phyloP scores from a whole-genome alignment of 2,797 vertebrate genomes.

The Orientallactaga sibirica region DNA sequence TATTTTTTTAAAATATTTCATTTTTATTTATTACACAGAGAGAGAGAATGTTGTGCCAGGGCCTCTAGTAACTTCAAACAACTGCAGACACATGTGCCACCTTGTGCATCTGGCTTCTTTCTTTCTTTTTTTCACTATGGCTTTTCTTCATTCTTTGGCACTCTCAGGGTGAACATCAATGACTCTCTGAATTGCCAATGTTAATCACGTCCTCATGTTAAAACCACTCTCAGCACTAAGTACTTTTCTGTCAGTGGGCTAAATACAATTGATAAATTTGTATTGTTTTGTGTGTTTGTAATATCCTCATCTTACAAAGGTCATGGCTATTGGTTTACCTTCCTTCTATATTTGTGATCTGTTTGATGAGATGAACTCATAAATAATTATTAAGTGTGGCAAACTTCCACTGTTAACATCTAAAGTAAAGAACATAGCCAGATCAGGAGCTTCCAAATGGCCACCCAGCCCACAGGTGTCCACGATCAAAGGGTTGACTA shows the following conservation, averaged over 20 bases:
- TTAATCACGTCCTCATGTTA: neutral
- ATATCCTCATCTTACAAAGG: neutral
- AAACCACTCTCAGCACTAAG: neutral
- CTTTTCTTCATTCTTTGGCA: slow-evolving; percentile 21
- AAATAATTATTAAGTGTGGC: slow-evolving; percentile 9
- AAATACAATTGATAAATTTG: neutral
- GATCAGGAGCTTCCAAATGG: neutral
- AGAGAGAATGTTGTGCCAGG: no score
- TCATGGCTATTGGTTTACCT: neutral
- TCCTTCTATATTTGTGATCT: neutral
- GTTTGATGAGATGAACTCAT: neutral
- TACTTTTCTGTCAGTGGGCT: neutral
- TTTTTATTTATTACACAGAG: no score
- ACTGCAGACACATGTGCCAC: no score
- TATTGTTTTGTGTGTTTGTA: slow-evolving; percentile 10
- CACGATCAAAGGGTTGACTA: neutral
- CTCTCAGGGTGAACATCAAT: slow-evolving; percentile 16
- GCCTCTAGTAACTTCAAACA: no score
- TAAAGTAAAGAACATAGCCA: neutral
- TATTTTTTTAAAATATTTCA: neutral
- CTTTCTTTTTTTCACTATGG: neutral
- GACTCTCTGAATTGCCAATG: neutral
- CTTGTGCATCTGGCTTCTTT: no score
- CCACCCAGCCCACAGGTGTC: neutral
- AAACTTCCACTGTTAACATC: neutral